These are phyloP conservation scores for Mustelus asterias DNA, from an alignment of 2,113 vertebrate species.

Conservation along the genomic window DNA sequence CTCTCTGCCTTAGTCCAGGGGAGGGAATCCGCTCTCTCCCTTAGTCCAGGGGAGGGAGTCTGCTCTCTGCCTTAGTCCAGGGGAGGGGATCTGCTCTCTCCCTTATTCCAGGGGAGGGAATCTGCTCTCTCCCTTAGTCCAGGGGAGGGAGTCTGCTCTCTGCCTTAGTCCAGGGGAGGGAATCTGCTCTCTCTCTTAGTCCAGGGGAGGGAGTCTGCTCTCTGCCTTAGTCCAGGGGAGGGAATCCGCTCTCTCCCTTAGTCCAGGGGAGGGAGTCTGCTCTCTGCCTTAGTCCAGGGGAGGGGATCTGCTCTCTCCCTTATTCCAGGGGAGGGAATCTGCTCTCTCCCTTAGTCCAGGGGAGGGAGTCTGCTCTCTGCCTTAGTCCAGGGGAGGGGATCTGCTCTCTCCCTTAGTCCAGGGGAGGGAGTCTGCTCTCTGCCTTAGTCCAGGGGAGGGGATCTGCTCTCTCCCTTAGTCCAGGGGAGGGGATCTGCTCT, in stretches of 20 bases:
- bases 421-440: no score
- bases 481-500: no score
- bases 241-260: neutral
- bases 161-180: neutral
- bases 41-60: no score
- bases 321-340: neutral
- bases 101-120: neutral
- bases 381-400: neutral
- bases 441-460: neutral
- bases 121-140: no score
- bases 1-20: neutral
- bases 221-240: neutral
- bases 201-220: no score
- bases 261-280: neutral
- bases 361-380: no score
- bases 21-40: no score
- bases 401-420: neutral
- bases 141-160: no score
- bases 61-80: neutral
- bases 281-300: neutral
- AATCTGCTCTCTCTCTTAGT: neutral
- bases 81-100: no score
- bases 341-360: no score
- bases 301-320: no score
- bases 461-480: no score